phyloP scores from a whole-genome alignment of 2,113 vertebrate species.

The Pelecanoides urinatrix region DNA sequence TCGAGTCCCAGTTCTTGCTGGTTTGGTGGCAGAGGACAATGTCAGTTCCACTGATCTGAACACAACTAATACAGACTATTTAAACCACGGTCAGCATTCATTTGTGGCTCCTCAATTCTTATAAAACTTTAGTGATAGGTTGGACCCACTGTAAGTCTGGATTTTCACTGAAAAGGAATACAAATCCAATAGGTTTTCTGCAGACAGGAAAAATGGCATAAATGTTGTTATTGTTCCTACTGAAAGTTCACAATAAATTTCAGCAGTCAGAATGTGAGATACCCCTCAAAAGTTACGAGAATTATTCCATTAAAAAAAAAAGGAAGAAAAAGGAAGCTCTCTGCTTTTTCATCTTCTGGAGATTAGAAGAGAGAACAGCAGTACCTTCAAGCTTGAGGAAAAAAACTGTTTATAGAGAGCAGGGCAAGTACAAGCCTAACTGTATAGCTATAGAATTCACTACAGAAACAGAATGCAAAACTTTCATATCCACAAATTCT shows the following conservation, averaged over 20 bases:
- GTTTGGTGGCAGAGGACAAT: neutral
- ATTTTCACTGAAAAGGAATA: neutral
- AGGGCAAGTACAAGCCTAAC: neutral
- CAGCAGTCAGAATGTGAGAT: neutral
- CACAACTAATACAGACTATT: neutral
- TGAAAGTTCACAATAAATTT: neutral
- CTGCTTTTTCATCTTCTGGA: neutral
- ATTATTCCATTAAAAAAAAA: neutral
- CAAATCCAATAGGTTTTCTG: neutral
- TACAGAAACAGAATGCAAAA: neutral
- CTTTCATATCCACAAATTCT: neutral
- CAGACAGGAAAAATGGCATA: neutral
- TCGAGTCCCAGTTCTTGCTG: neutral
- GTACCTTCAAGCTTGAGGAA: neutral
- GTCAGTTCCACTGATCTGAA: neutral
- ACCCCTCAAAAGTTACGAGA: neutral
- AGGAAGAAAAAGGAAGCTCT: rapidly evolving
- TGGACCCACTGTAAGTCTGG: neutral
- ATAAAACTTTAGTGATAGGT: neutral
- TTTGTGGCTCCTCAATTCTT: neutral
- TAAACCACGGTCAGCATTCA: neutral
- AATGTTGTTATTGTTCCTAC: neutral
- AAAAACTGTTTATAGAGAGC: neutral
- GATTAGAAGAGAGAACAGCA: neutral
- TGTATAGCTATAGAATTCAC: neutral